Evolutionary conservation across 2,888 invertebrate genomes (phyloP).

Genomic region (Hyposoter didymator): DNA sequence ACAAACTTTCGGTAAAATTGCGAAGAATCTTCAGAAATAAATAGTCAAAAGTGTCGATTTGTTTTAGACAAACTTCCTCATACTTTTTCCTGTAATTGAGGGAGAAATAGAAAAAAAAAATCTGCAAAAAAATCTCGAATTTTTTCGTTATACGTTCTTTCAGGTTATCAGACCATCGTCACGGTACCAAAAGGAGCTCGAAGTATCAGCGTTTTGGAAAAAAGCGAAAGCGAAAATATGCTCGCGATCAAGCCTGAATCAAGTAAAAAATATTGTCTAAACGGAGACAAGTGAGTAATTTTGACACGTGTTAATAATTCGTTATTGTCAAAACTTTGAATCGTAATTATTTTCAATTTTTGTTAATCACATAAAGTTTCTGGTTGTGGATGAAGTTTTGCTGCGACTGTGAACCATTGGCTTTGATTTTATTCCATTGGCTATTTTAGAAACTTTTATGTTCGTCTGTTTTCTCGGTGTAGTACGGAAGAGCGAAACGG

Average conservation of each 20-base stretch:
- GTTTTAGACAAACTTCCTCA: too few relatives aligned
- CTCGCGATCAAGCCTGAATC: constrained; percentile 91
- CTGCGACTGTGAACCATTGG: too few relatives aligned
- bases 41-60: too few relatives aligned
- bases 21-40: too few relatives aligned
- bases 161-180: constrained; percentile 87
- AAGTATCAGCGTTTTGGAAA: constrained; percentile 91
- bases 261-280: constrained; percentile 90
- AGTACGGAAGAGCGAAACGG: constrained; percentile 87
- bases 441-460: not conserved
- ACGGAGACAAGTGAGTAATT: constrained; percentile 89
- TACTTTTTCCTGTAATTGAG: too few relatives aligned
- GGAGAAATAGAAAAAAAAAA: not conserved
- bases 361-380: too few relatives aligned
- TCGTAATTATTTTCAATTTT: too few relatives aligned
- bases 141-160: constrained; percentile 30
- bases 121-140: too few relatives aligned
- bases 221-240: constrained; percentile 85
- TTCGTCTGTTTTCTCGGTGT: not conserved
- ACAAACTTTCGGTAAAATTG: too few relatives aligned
- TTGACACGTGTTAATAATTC: not conserved
- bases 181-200: constrained; percentile 91
- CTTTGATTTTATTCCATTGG: too few relatives aligned
- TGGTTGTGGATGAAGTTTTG: too few relatives aligned
- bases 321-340: too few relatives aligned